Percentiles rank a stretch among this genome's conserved stretches.
Evolutionary conservation across 2,797 vertebrate species (phyloP).

Genomic region (Microhierax caerulescens): DNA sequence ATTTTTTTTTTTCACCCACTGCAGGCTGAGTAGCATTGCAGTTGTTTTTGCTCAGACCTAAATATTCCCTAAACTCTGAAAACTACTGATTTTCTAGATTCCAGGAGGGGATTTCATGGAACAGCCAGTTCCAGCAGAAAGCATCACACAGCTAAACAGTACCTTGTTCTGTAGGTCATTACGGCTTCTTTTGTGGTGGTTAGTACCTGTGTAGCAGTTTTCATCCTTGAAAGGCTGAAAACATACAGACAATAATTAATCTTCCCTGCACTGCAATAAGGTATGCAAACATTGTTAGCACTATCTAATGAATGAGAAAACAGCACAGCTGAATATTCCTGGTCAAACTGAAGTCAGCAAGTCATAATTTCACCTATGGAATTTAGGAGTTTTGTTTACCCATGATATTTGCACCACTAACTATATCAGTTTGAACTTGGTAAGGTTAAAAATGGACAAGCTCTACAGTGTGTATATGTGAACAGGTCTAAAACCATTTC

Average conservation of each 20-base stretch:
- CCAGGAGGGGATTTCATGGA: neutral
- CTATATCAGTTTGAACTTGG: neutral
- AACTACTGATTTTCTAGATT: neutral
- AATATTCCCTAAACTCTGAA: neutral
- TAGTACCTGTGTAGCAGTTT: neutral
- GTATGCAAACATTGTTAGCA: neutral
- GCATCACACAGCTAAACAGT: neutral
- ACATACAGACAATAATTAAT: neutral
- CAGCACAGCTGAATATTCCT: neutral
- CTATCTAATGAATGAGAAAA: neutral
- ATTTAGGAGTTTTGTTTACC: neutral
- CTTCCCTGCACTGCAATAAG: neutral
- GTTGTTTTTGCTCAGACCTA: neutral
- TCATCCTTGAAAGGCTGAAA: neutral
- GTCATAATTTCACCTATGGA: neutral
- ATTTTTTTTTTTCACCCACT: neutral
- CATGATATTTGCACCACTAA: neutral
- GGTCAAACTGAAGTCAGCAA: neutral
- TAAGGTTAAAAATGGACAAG: neutral
- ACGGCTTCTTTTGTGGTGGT: neutral
- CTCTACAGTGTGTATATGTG: neutral
- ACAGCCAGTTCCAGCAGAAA: neutral
- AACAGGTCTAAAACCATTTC: neutral
- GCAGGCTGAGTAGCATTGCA: neutral
- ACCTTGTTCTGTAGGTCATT: neutral